These are phyloP conservation scores for Syrphus vitripennis DNA, from an alignment of 2,888 invertebrate species.

Conservation along the genomic window DNA sequence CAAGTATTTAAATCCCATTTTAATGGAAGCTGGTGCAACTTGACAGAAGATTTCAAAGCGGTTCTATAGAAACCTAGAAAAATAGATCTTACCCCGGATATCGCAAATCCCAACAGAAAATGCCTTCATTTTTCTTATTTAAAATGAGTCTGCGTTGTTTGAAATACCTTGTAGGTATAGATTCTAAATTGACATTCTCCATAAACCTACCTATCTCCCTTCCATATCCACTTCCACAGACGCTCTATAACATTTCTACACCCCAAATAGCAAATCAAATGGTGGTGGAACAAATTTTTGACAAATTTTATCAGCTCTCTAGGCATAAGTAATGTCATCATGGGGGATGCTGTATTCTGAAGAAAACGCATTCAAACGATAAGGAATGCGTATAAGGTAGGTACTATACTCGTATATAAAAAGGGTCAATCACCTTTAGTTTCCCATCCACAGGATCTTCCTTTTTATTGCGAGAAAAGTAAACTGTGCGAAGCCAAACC, in stretches of 20 bases:
- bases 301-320: neutral
- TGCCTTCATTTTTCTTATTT: neutral
- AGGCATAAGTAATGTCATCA: neutral
- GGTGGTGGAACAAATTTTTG: constrained; percentile 20
- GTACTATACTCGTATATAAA: too few relatives aligned
- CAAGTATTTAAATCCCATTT: neutral
- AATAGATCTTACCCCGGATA: neutral
- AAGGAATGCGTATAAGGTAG: neutral
- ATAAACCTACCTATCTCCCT: neutral
- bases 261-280: neutral
- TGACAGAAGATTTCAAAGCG: neutral
- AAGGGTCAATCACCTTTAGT: constrained; percentile 63
- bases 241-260: neutral
- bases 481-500: constrained; percentile 24
- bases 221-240: neutral
- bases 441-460: constrained; percentile 26
- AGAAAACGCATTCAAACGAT: neutral
- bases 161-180: too few relatives aligned
- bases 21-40: neutral
- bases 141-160: constrained; percentile 12
- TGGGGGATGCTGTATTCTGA: constrained; percentile 22
- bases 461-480: neutral
- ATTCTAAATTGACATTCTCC: neutral
- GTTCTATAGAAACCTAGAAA: neutral
- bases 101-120: neutral